These are phyloP conservation scores for Yasuhikotakia modesta DNA, from an alignment of 2,797 vertebrate genomes.

Conservation along the genomic window DNA sequence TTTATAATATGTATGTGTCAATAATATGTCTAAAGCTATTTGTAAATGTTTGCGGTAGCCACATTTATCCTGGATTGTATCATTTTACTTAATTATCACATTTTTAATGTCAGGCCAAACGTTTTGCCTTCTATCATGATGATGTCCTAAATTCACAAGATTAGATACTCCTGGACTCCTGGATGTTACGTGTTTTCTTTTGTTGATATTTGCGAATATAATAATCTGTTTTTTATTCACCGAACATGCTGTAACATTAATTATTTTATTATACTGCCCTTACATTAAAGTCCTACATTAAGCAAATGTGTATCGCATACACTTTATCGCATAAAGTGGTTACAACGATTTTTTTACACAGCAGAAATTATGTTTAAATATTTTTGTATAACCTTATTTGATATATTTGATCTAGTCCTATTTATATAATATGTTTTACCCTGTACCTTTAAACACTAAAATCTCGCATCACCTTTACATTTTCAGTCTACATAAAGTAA, in stretches of 20 bases:
- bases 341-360: too few species aligned
- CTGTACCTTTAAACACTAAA: background rate
- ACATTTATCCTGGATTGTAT: background rate
- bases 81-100: background rate
- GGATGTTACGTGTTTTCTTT: background rate
- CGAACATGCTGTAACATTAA: background rate
- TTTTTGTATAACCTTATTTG: background rate
- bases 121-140: background rate
- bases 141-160: background rate
- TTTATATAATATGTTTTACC: background rate
- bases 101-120: background rate
- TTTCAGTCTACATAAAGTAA: background rate
- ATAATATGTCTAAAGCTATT: too few species aligned
- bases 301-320: too few species aligned
- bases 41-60: background rate
- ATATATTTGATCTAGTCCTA: background rate
- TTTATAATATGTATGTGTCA: too few species aligned
- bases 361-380: background rate
- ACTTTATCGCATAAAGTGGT: too few species aligned
- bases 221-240: background rate
- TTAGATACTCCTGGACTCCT: background rate
- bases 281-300: background rate
- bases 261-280: background rate
- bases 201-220: background rate
- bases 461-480: background rate